Conservation (phyloP, 1,140 invertebrate genomes). For the Stegodyphus mimosarum region DNA sequence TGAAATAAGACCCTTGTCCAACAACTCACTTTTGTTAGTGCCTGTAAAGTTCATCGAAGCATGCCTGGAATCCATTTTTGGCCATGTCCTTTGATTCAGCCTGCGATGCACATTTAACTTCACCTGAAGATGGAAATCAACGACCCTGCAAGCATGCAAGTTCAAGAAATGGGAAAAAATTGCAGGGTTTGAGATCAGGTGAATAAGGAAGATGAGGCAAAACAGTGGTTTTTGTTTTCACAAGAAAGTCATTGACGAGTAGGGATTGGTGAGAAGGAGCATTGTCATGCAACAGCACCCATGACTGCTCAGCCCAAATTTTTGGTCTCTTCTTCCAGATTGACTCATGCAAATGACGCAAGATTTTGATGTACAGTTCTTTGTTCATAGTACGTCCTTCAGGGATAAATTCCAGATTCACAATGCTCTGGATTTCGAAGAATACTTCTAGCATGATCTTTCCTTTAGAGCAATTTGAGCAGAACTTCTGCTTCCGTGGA, state of each 20-base stretch:
- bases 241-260: neutral
- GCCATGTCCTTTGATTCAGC: too few relatives aligned
- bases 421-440: too few relatives aligned
- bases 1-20: too few relatives aligned
- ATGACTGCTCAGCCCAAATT: constrained; percentile 4
- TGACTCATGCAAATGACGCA: neutral
- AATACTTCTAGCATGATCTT: too few relatives aligned
- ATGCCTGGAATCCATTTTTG: too few relatives aligned
- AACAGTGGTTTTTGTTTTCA: neutral
- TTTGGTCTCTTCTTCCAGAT: neutral
- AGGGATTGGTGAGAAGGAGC: neutral
- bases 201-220: neutral
- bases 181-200: neutral
- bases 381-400: neutral
- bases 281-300: neutral
- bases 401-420: neutral
- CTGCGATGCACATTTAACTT: neutral
- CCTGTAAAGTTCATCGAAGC: too few relatives aligned
- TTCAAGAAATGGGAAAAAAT: neutral
- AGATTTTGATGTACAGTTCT: neutral
- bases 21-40: too few relatives aligned
- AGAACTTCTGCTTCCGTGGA: too few relatives aligned
- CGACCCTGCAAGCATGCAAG: neutral
- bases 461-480: too few relatives aligned
- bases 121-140: neutral